These are phyloP conservation scores for Platysteira castanea DNA, from an alignment of 2,113 vertebrate genomes.

Conservation along the genomic window DNA sequence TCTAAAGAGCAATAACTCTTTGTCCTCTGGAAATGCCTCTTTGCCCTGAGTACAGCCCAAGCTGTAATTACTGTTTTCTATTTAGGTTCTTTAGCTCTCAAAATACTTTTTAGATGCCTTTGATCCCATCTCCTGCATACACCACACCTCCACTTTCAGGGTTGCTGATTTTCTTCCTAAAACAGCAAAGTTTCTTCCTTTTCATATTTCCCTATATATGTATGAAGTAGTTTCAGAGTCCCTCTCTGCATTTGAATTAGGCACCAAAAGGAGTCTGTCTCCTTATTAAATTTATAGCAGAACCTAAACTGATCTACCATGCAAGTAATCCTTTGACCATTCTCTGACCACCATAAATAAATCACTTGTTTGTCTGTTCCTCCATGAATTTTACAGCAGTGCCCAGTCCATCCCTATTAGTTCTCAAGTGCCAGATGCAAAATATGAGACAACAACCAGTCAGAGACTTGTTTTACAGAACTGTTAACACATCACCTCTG, in stretches of 20 bases:
- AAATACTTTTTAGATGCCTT: not conserved
- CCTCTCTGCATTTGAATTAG: not conserved
- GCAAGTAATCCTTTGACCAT: not conserved
- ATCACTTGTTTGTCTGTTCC: not conserved
- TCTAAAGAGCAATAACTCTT: not conserved
- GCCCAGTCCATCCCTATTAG: not conserved
- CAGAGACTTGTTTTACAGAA: not conserved
- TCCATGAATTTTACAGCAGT: not conserved
- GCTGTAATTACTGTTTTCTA: not conserved
- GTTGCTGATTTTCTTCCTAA: not conserved
- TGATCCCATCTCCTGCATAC: not conserved
- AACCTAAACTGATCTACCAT: not conserved
- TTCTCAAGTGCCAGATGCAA: not conserved
- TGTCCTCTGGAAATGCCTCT: not conserved
- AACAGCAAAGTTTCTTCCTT: not conserved
- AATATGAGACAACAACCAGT: not conserved
- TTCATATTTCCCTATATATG: rapidly evolving
- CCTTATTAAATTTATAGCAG: not conserved
- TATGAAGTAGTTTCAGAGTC: not conserved
- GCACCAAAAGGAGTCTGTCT: not conserved
- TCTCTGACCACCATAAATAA: not conserved
- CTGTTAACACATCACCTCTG: not conserved
- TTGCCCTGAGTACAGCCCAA: not conserved
- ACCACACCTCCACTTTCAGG: not conserved
- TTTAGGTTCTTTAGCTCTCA: not conserved